Evolutionary conservation across 2,113 vertebrate species (phyloP), one percentile per base, ranked within the genome.

Genomic region (Upupa epops): DNA sequence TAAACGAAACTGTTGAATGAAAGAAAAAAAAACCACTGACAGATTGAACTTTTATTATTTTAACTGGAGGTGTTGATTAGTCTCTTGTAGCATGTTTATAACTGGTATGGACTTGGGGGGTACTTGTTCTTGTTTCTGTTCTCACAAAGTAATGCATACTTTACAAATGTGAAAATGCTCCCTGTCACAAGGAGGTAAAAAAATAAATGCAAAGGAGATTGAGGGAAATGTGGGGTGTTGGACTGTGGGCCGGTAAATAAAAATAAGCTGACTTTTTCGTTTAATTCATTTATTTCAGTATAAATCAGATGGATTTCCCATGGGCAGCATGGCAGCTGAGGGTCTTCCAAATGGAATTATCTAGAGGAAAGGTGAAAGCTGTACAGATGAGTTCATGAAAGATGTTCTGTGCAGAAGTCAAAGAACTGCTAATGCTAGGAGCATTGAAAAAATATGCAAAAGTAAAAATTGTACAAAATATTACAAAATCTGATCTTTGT

Each of bases 261-360:
- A 68, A 92, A 83, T 74, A 90, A 91, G 58, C 68, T 88, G 72
- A 37, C 60, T 63, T 51, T 68, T 49, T 86, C 36, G 68, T 95
- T 89, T 75, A 93, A 95, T 95, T 93, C 93, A 79, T 87, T 94
- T 95, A 85, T 94, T n/a, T n/a, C 86, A 93, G 56, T 75, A 81
- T 93, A 95, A 92, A 90, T 95, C 90, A 94, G 15, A 31, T 83
- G 83, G n/a, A 81, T 95, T 89, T 95, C 88, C 65, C 73, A 46
- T 88, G 60, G 76, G 83, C 76, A 71, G 54, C 56, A 26, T 94
- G 70, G 79, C 76, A 91, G 65, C 88, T 86, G 69, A 68, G 79
- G 31, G 32, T 64, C 86, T 86, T 95, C 91, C 80, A 85, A 80
- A 86, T 76, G 75, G 90, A 89, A 77, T 92, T 92, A 91, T 77